Base-by-base conservation (phyloP, 2,888 invertebrate species). In the Ramazzottius varieornatus region DNA sequence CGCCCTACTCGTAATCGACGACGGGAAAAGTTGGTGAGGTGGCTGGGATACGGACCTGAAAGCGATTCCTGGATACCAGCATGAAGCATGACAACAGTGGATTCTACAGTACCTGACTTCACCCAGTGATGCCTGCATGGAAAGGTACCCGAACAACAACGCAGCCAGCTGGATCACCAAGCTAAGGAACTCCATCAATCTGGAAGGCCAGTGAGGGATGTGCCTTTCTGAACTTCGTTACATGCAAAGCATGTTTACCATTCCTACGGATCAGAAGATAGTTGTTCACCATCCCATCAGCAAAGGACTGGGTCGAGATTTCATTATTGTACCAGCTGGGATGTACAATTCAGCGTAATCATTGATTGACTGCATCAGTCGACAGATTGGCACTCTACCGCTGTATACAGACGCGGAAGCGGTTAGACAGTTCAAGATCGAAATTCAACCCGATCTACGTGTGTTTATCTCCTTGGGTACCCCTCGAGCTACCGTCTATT, bases 1-100 rank as follows among this genome's bases (percentile, higher is more conserved):
- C 8, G 20, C 8, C 40, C 8, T 13, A 40, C 40, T 13, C 40
- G 40, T 13, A 40, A 40, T 40, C 8, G 40, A 40, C 8, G 20
- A 40, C 8, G 40, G 8, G 29, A 54, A 54, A 8, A 8, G 16
- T 29, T 54, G 29, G 54, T 54, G 13, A 8, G 54, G 20, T 54
- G 54, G 54, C 24, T 54, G 54, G 54, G 54, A 54, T 54, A 54
- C 54, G 54, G 29, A 8, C 29, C 54, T 8, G 54, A 54, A 54
- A 4, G 24, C 54, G 54, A 54, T 24, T 4, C 8, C 16, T 54
- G 54, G 54, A 54, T 54, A n/a, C 29, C 8, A 16, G 29, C 8
- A 54, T 40, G 8, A 40, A 54, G 24, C 8, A 16, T 8, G 4
- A 24, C 29, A 24, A 54, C 8, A 24, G 20, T 29, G 13, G 16